Evolutionary conservation across 2,888 invertebrate species (phyloP), one percentile per base, ranked within the genome.

Genomic region (Trypoxylon attenuatum): DNA sequence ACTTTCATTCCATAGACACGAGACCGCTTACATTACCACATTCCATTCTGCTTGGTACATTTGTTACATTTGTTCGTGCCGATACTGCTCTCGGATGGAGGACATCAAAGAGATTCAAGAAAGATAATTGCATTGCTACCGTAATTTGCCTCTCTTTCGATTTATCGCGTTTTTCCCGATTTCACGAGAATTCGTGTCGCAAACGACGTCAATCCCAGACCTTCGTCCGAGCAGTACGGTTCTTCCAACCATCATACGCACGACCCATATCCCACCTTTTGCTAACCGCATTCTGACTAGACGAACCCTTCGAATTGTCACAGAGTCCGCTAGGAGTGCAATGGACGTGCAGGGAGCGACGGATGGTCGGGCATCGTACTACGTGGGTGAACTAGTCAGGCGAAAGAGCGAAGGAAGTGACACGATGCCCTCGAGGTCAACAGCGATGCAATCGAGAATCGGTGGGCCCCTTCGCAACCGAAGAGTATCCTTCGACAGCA

Each of bases 331-430:
- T 85, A 85, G 79, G 61, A 82, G 81, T 57, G 80, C 73, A 60
- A 74, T 80, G 74, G 82, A 81, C 58, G 74, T 79, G 50, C 70
- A 76, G 39, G 77, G 73, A 25, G 69, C 68, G 42, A 51, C 51
- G 21, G 82, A 81, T 43, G 78, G 78, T 8, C 70, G 69, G 2
- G 71, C 69, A 27, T 71, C 78, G 18, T 79, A 81, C 69, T 79
- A 80, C 70, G 74, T 75, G 19, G 81, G 82, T 19, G 80, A 82
- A 54, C 77, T 88, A 71, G 87, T 89, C 66, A 89, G 92, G 13
- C 89, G 92, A 47, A 90, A 90, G 72, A 92, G 92, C 83, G 92
- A 92, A 82, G 92, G 92, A 62, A 91, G 90, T 85, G 91, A 90
- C 74, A 87, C 88, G 38, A 79, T 88, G 8, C 81, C 85, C 25